A percentile compares a stretch with the other conserved stretches of the same genome.
Conservation (phyloP, 1,140 invertebrate genomes). For the Orussus abietinus region DNA sequence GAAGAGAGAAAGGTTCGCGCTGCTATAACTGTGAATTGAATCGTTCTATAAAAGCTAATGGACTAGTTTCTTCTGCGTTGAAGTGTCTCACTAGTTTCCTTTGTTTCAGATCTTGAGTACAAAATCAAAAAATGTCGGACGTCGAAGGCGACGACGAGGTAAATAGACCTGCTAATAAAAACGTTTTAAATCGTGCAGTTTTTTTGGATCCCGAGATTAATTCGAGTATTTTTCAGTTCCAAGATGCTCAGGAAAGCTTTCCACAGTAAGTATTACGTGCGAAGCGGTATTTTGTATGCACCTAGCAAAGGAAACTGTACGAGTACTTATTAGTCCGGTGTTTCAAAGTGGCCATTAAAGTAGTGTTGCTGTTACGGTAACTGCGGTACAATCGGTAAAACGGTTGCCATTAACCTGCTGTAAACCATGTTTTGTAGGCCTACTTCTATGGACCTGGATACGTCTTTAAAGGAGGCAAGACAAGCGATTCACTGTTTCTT, state of each 20-base stretch:
- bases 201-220: constrained; percentile 3
- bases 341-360: constrained; percentile 9
- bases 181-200: constrained; percentile 3
- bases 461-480: constrained; percentile 65
- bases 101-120: constrained; percentile 24
- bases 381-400: constrained; percentile 3
- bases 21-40: constrained; percentile 24
- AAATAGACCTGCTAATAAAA: constrained; percentile 9
- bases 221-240: constrained; percentile 41
- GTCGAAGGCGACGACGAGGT: constrained; percentile 46
- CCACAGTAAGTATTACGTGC: constrained; percentile 26
- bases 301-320: not conserved
- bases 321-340: not conserved
- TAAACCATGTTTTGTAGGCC: constrained; percentile 30
- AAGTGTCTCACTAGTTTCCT: constrained; percentile 16
- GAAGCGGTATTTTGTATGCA: not conserved
- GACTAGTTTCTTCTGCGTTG: constrained; percentile 10
- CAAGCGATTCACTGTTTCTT: constrained; percentile 77
- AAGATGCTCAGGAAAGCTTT: constrained; percentile 48
- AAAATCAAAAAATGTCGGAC: constrained; percentile 38
- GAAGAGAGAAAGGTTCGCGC: constrained; percentile 26
- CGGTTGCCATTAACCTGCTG: constrained; percentile 4
- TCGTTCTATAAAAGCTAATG: constrained; percentile 20
- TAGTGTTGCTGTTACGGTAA: constrained; percentile 3
- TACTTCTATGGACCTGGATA: constrained; percentile 59